Base-by-base conservation (phyloP, 2,888 invertebrate genomes). In the Acanthococcus lagerstroemiae region DNA sequence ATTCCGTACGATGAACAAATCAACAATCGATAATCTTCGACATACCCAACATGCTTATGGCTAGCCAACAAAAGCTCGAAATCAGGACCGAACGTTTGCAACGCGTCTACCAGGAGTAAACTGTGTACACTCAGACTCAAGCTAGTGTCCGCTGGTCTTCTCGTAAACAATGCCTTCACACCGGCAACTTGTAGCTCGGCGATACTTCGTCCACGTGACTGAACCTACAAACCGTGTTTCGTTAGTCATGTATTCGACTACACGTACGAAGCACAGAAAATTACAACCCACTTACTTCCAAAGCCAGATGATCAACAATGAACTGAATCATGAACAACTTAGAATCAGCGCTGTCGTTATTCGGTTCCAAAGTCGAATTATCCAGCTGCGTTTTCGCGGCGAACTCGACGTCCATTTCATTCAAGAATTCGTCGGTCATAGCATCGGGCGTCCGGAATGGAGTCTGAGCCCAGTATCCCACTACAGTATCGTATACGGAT, bases 31-130 rank as follows among this genome's bases (percentile, higher is more conserved):
- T 22, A 7, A 45, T 45, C 78, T 45, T 45, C 46, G 4, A n/a
- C 54, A 74, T 72, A 88, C 89, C 91, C 89, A 24, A 95, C 89
- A 76, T 94, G 92, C 74, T 90, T 90, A 77, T 96, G 95, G 75
- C 94, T 95, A 26, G 95, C 95, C 17, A 95, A 85, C 7, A 96
- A 81, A 58, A 96, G 80, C 76, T 95, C 95, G 79, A 94, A 96
- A 80, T 96, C 95, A 0, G 88, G 88, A 0, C 96, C 95, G 77
- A 90, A 93, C 17, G 92, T 92, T 78, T 96, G 95, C 75, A 95
- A 80, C 56, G 95, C 95, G 79, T 96, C 96, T 3, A 93, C 95
- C 65, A 96, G 78, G 66, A 96, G 80, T 71, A 96, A 80, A 72
- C 94, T 92, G 77, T 95, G 95, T 55, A 96, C 93, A 12, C 91